A percentile compares a stretch with the other conserved stretches of the same genome.
phyloP scores from a whole-genome alignment of 1,140 invertebrate genomes.

The Pogonomyrmex barbatus region DNA sequence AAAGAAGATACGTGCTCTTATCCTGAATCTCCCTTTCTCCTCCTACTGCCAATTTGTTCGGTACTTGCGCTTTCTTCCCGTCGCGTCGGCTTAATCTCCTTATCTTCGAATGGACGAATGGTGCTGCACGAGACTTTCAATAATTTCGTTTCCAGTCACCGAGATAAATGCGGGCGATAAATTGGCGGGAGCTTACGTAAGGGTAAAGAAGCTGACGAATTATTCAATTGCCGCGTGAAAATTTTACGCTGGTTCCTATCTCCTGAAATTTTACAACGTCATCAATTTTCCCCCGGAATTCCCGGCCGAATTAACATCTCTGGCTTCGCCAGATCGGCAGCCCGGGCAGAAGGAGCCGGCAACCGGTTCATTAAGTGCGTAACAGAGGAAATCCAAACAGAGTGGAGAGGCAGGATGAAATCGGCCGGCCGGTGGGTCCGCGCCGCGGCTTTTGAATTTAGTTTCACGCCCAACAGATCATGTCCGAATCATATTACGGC shows the following conservation, averaged over 20 bases:
- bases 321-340: neutral
- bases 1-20: conserved; percentile 31
- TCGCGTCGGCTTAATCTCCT: neutral
- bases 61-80: conserved; percentile 45
- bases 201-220: neutral
- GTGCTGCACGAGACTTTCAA: neutral
- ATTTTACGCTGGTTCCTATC: neutral
- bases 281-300: neutral
- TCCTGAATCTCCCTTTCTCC: neutral
- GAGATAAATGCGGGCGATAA: conserved; percentile 30
- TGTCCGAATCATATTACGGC: conserved; percentile 52
- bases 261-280: neutral
- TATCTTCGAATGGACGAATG: conserved; percentile 22
- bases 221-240: conserved; percentile 20
- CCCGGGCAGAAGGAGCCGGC: neutral
- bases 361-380: conserved; percentile 57
- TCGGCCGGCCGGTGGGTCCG: neutral
- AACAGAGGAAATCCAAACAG: conserved; percentile 42
- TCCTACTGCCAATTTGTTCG: conserved; percentile 61
- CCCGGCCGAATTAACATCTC: neutral
- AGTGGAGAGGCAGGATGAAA: neutral
- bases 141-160: conserved; percentile 13
- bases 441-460: conserved; percentile 57
- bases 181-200: neutral
- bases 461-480: conserved; percentile 63